phyloP scores from a whole-genome alignment of 2,797 vertebrate species.

The Epinephelus awoara region DNA sequence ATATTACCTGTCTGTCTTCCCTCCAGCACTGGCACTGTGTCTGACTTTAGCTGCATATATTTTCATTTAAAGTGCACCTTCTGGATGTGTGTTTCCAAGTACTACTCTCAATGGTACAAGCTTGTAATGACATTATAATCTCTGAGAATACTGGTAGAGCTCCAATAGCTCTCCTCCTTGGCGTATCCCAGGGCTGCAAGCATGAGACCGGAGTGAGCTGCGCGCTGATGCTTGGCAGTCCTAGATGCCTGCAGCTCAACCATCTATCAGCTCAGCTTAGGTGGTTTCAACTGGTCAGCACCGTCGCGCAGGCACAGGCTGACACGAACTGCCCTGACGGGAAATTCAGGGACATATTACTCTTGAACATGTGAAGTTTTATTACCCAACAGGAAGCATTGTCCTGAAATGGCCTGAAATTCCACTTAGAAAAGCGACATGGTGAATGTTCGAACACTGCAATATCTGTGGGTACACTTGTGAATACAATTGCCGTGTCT shows the following conservation, averaged over 20 bases:
- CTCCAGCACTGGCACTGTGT: constrained; percentile 9
- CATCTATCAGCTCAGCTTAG: constrained; percentile 78
- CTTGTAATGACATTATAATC: constrained; percentile 81
- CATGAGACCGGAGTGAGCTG: constrained; percentile 56
- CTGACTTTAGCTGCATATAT: constrained; percentile 42
- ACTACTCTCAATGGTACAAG: constrained; percentile 45
- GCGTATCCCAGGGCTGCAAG: constrained; percentile 64
- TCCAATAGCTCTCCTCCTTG: constrained; percentile 67
- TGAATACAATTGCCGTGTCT: constrained; percentile 12
- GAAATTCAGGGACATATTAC: constrained; percentile 57
- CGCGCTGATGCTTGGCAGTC: constrained; percentile 65
- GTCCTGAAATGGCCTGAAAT: constrained; percentile 33
- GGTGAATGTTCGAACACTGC: background rate
- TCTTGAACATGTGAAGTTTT: constrained; percentile 60
- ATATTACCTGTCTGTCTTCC: constrained; percentile 39
- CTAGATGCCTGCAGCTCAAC: constrained; percentile 65
- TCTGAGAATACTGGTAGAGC: constrained; percentile 68
- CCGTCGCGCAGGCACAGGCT: constrained; percentile 33
- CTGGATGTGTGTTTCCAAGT: constrained; percentile 43
- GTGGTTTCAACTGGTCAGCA: constrained; percentile 62
- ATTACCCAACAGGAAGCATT: constrained; percentile 46
- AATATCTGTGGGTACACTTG: constrained; percentile 34
- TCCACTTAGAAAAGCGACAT: constrained; percentile 35
- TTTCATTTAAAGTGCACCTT: constrained; percentile 55
- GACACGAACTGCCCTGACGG: constrained; percentile 52